A percentile compares a stretch with the other conserved stretches of the same genome.
These are phyloP conservation scores for Chlorospingus semifuscus DNA, from an alignment of 2,797 vertebrate species.

Conservation along the genomic window DNA sequence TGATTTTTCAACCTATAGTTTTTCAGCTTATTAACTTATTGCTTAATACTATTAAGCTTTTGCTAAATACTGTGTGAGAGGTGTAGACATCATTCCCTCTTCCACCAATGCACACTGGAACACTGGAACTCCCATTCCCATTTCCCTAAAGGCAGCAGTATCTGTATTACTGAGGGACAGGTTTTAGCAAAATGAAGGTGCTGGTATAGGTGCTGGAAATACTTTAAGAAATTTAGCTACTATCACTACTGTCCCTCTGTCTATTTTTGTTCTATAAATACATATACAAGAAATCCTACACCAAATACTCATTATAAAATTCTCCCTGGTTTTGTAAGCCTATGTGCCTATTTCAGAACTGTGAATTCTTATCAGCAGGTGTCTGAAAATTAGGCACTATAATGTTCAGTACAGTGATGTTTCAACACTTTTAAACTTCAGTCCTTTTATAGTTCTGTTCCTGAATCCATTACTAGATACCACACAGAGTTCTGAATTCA, in stretches of 20 bases:
- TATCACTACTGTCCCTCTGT: background rate
- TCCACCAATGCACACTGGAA: background rate
- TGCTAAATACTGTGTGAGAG: background rate
- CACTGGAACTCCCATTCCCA: background rate
- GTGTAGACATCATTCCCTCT: background rate
- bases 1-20: background rate
- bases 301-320: background rate
- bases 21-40: background rate
- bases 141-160: background rate
- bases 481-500: background rate
- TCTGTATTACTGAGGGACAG: background rate
- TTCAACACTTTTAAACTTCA: background rate
- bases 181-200: background rate
- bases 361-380: background rate
- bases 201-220: background rate
- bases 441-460: background rate
- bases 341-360: background rate
- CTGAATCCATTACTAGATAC: background rate
- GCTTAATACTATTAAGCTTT: background rate
- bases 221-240: background rate
- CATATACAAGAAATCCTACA: background rate
- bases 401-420: background rate
- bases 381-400: background rate
- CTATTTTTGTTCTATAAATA: background rate
- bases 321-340: background rate